Evolutionary conservation across 2,888 invertebrate species (phyloP), one percentile per base, ranked within the genome.

Genomic region (Cryptocheilus praepositus): DNA sequence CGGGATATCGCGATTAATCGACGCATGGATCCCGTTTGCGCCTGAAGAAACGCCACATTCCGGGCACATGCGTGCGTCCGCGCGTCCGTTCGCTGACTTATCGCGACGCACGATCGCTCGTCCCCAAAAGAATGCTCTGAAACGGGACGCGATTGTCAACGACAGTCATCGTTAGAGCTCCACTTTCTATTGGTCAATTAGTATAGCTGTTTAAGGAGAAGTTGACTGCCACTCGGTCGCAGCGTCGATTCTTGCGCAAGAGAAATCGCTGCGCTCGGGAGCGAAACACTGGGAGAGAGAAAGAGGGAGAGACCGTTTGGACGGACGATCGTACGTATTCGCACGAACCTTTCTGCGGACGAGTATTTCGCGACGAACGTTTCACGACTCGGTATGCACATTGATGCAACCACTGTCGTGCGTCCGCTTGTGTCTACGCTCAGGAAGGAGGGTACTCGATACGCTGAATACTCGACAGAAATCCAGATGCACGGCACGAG

Each of bases 181-280:
- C 71, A 79, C 79, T 83, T 83, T 83, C 83, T 79, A 83, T 83
- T 80, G 81, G 80, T 83, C 84, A 84, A 83, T 83, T 83, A 83
- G 83, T 83, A 78, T 55, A 74, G 76, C 83, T 81, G 66, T 83
- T 83, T 83, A 84, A 82, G 83, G 82, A 76, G 59, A 79, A 66
- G 68, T 71, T 70, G 64, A 73, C 70, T 64, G 64, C 60, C 57
- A 59, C 60, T n/a, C 70, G 64, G 61, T 43, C 66, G 59, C 71
- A 62, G 55, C 71, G 64, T 66, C 65, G 56, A 66, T 56, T 70
- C 69, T 79, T 79, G 70, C 80, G 74, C 72, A 80, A 80, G 74
- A 75, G 74, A 80, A 80, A 81, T 80, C 80, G 71, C 67, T 73
- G 58, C 60, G 53, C 36, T 18, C n/a, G 25, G 16, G n/a, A 28